Evolutionary conservation across 2,888 invertebrate species (phyloP).

Genomic region (Eulithis prunata): DNA sequence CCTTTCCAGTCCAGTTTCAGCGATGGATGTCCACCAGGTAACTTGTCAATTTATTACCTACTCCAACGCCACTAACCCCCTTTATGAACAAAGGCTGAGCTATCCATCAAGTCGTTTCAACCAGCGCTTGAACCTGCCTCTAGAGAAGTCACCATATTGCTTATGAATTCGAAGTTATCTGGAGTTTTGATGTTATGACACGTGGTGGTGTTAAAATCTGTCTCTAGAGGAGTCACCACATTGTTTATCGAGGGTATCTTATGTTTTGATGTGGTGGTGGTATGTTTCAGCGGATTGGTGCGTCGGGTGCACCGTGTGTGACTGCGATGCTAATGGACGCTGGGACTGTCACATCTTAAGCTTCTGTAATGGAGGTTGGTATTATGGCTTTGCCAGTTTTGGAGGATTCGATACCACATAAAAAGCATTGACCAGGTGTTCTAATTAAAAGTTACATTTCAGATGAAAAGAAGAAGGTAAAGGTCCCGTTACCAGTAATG

Average conservation of each 20-base stretch:
- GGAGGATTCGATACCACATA: too few species aligned
- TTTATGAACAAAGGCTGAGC: too few species aligned
- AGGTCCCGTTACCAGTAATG: constrained; percentile 13
- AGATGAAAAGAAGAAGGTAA: constrained; percentile 35
- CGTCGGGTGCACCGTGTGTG: constrained; percentile 71
- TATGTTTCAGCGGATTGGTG: constrained; percentile 70
- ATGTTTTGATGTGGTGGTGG: not conserved
- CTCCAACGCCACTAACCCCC: not conserved
- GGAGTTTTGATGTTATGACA: too few species aligned
- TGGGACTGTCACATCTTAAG: constrained; percentile 74
- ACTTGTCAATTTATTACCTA: not conserved
- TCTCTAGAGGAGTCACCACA: too few species aligned
- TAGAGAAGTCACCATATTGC: too few species aligned
- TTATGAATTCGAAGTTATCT: too few species aligned
- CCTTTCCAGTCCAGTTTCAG: constrained; percentile 67
- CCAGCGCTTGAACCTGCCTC: too few species aligned
- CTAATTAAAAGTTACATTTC: constrained; percentile 10
- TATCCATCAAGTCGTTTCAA: too few species aligned
- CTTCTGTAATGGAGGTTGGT: constrained; percentile 65
- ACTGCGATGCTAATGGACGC: constrained; percentile 64
- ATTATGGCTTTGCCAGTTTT: not conserved
- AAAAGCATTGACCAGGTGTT: too few species aligned
- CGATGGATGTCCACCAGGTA: constrained; percentile 73
- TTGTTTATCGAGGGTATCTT: too few species aligned
- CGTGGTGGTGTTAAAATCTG: too few species aligned